Conservation (phyloP, 2,797 vertebrate species). For the Clarias laeviceps region DNA sequence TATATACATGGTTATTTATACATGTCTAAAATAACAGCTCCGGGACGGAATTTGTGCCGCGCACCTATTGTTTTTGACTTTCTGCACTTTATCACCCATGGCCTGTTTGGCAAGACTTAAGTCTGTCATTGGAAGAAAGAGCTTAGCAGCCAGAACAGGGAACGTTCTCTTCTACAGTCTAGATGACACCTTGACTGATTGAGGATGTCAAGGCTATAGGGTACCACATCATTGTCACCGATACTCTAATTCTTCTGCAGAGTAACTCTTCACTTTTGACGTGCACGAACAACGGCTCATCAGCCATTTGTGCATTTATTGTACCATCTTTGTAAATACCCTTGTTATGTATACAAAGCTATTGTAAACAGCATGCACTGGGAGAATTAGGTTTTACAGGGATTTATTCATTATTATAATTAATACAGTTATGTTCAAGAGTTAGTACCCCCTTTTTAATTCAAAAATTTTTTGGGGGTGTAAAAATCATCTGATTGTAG, state of each 20-base stretch:
- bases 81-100: neutral
- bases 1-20: neutral
- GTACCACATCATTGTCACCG: conserved; percentile 65
- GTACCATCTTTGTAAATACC: conserved; percentile 3
- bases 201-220: conserved; percentile 66
- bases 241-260: conserved; percentile 65
- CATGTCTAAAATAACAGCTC: neutral
- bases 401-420: neutral
- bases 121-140: conserved; percentile 40
- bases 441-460: too few relatives aligned
- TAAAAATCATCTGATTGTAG: too few relatives aligned
- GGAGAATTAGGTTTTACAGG: neutral
- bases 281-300: conserved; percentile 12
- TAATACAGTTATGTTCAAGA: neutral
- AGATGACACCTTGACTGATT: conserved; percentile 48
- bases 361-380: neutral
- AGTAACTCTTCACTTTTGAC: conserved; percentile 67
- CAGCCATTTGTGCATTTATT: neutral
- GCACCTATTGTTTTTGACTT: neutral
- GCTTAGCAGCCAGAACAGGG: conserved; percentile 45
- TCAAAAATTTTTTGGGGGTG: too few relatives aligned
- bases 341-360: neutral
- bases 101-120: neutral
- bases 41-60: neutral
- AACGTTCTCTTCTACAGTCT: conserved; percentile 69